Evolutionary conservation across 1,140 invertebrate genomes (phyloP), one percentile per base, ranked within the genome.

Genomic region (Polyergus mexicanus): DNA sequence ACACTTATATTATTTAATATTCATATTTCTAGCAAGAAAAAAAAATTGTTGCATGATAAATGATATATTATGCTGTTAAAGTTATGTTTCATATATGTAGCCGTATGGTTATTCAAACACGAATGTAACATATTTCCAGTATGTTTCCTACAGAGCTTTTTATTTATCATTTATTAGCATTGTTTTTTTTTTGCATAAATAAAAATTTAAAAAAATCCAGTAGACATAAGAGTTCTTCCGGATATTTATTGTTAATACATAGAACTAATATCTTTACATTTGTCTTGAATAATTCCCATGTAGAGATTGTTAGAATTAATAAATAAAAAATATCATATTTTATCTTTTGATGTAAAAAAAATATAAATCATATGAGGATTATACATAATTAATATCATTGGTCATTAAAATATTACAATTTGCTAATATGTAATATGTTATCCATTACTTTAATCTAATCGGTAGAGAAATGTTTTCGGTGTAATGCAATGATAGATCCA

Each of bases 1-100:
- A 85, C 56, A 88, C 77, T 56, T 74, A 51, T 51, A 58, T 77
- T 28, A 47, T 84, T 85, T 51, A 68, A 76, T 71, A 84, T 84
- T 87, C 13, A 22, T 56, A 80, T 41, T 35, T 56, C 16, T 71
- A 71, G 32, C n/a, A 58, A 69, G 22, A 13, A 25, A 8, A 51
- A 38, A 44, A 54, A 38, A 28, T 41, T 35, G 54, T 51, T 74
- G 22, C 32, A 60, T 44, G 54, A 74, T 74, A 60, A 16, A 83
- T 72, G 16, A 68, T 68, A 51, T 35, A 58, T 60, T 32, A 76
- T 44, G 28, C 28, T 81, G 78, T 86, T 77, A 16, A 85, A 66
- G 32, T 68, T 77, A 8, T 35, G 44, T 47, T 38, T 58, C 11
- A 25, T 69, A 56, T 54, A 22, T 54, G 5, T 58, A 69, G 35